phyloP scores from a whole-genome alignment of 2,113 vertebrate genomes.

The Dryoscopus gambensis region DNA sequence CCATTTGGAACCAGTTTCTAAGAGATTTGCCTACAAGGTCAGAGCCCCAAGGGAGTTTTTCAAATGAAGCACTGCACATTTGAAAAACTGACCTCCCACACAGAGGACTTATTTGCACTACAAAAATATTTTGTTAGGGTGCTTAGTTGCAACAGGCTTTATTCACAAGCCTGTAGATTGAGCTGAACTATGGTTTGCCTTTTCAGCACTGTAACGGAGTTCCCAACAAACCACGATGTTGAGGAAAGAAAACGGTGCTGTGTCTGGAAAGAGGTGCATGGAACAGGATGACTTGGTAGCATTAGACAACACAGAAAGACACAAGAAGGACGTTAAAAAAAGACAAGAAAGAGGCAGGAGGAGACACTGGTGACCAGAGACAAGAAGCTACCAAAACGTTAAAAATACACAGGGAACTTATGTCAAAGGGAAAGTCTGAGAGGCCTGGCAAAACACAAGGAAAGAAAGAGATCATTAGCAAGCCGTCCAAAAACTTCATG shows the following conservation, averaged over 20 bases:
- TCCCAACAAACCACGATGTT: neutral
- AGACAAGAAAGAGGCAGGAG: neutral
- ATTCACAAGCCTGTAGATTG: neutral
- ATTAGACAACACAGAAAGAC: neutral
- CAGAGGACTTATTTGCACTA: neutral
- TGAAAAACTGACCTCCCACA: neutral
- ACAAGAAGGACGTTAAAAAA: neutral
- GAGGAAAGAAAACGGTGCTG: neutral
- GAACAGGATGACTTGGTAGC: neutral
- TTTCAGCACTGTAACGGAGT: neutral
- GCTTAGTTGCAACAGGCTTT: neutral
- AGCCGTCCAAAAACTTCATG: neutral
- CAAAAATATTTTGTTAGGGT: neutral
- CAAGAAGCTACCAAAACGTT: neutral
- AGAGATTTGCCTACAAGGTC: neutral
- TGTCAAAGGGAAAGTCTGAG: neutral
- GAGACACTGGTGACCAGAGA: neutral
- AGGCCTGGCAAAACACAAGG: neutral
- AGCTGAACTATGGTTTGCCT: neutral
- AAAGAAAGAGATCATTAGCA: neutral
- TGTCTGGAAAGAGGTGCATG: neutral
- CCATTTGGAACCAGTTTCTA: neutral
- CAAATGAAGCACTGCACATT: neutral
- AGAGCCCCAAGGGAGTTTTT: conserved; percentile 1
- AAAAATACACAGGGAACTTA: neutral